Conservation (phyloP, 2,113 vertebrate genomes). For the Rhinogobius similis region DNA sequence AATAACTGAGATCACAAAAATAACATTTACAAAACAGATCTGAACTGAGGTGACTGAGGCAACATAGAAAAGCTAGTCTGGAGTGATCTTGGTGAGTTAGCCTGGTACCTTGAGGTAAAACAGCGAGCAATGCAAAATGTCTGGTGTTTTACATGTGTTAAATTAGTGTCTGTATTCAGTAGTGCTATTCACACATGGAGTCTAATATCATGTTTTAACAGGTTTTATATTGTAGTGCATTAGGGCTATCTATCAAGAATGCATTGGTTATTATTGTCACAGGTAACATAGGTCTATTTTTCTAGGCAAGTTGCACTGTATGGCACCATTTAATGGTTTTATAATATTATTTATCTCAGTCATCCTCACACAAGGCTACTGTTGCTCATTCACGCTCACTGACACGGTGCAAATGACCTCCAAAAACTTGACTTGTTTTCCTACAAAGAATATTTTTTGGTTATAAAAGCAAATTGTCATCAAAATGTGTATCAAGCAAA, state of each 20-base stretch:
- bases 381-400: constrained; percentile 22
- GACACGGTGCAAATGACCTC: constrained; percentile 38
- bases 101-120: constrained; percentile 69
- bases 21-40: constrained; percentile 79
- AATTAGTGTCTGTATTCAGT: constrained; percentile 68
- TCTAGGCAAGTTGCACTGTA: constrained; percentile 49
- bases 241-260: constrained; percentile 48
- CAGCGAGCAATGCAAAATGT: constrained; percentile 61
- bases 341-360: constrained; percentile 47
- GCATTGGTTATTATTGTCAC: constrained; percentile 45
- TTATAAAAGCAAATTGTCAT: constrained; percentile 41
- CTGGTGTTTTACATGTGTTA: constrained; percentile 48
- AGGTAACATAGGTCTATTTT: constrained; percentile 32
- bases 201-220: constrained; percentile 27
- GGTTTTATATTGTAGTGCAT: constrained; percentile 47
- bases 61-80: constrained; percentile 73
- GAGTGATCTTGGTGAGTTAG: constrained; percentile 63
- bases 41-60: constrained; percentile 76
- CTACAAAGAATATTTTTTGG: constrained; percentile 38
- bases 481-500: constrained; percentile 20
- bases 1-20: constrained; percentile 77
- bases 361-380: constrained; percentile 23
- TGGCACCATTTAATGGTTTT: constrained; percentile 57
- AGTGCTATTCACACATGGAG: constrained; percentile 64
- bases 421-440: constrained; percentile 20